Evolutionary conservation across 2,797 vertebrate genomes (phyloP), one percentile per base, ranked within the genome.

Genomic region (Danio albolineatus): DNA sequence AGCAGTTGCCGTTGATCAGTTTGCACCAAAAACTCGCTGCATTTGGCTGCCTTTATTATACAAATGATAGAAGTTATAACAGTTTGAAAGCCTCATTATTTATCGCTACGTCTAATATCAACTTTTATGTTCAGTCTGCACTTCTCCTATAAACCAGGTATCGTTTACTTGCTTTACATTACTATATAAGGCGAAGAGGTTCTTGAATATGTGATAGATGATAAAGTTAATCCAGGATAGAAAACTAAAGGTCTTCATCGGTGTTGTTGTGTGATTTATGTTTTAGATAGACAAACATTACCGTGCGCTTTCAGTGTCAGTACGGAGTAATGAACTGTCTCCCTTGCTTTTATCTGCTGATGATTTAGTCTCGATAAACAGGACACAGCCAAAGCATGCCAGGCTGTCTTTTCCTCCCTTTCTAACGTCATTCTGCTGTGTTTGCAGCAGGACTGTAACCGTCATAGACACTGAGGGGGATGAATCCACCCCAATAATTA

Each of bases 71-170:
- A 5, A 79, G 72, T 43, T 44, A 53, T 4, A 56, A 57, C 38
- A 61, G 46, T 71, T 71, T 78, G 54, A 78, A 78, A 78, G 66
- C 59, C 12, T 41, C 9, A 8, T 12, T 54, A 54, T 72, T 43
- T 43, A 71, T 62, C 53, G 66, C 38, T 71, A 36, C 6, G 6
- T 10, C 12, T 51, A 14, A 59, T 39, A 74, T 49, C 73, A 51
- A 61, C 73, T 49, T 49, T 7, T 49, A 4, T 51, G 54, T 73
- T 46, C 54, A 73, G 6, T 16, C 16, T 62, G 57, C 9, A 0
- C 10, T 64, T 53, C 17, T 13, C 38, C 3, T 61, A 28, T 77
- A 17, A 77, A 21, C 19, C 21, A 70, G 54, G 28, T 51, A n/a
- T 17, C 44, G 41, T 53, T 69, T 79, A 14, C 17, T 60, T 51